These are phyloP conservation scores for Teinopalpus imperialis DNA, from an alignment of 2,888 invertebrate genomes.

Conservation along the genomic window DNA sequence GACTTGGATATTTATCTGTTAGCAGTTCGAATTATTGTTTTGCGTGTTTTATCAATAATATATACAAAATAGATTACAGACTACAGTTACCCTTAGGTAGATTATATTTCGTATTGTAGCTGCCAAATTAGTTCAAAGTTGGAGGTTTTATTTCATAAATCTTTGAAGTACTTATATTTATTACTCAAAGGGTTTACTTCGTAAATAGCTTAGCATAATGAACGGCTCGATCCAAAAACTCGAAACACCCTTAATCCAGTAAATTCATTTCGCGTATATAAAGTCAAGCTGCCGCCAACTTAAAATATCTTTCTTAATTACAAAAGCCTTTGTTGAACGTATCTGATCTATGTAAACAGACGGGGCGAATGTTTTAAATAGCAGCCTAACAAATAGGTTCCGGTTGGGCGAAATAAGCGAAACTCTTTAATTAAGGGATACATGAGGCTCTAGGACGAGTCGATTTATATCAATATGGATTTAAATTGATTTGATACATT, in stretches of 20 bases:
- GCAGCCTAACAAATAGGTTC: constrained; percentile 78
- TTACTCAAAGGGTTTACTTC: constrained; percentile 3
- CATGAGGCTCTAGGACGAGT: constrained; percentile 49
- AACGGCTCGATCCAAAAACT: constrained; percentile 50
- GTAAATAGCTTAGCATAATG: constrained; percentile 35
- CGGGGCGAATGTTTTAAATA: constrained; percentile 80
- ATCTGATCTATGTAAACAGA: constrained; percentile 81
- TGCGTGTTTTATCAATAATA: constrained; percentile 59
- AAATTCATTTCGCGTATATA: constrained; percentile 76
- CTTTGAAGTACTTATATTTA: constrained; percentile 3
- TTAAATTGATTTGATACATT: too few species aligned
- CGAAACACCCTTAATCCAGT: constrained; percentile 72
- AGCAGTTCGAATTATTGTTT: constrained; percentile 64
- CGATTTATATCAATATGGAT: constrained; percentile 25
- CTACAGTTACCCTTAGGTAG: too few species aligned
- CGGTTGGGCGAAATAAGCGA: constrained; percentile 71
- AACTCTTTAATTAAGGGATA: constrained; percentile 71
- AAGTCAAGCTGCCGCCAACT: constrained; percentile 79
- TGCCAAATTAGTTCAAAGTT: neutral
- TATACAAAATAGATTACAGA: too few species aligned
- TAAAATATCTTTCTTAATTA: constrained; percentile 82
- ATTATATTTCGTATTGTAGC: constrained; percentile 4
- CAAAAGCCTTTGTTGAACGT: constrained; percentile 82
- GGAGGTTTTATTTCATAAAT: neutral
- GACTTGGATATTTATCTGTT: constrained; percentile 67